Evolutionary conservation across 2,888 invertebrate species (phyloP).

Genomic region (Thyatira batis): DNA sequence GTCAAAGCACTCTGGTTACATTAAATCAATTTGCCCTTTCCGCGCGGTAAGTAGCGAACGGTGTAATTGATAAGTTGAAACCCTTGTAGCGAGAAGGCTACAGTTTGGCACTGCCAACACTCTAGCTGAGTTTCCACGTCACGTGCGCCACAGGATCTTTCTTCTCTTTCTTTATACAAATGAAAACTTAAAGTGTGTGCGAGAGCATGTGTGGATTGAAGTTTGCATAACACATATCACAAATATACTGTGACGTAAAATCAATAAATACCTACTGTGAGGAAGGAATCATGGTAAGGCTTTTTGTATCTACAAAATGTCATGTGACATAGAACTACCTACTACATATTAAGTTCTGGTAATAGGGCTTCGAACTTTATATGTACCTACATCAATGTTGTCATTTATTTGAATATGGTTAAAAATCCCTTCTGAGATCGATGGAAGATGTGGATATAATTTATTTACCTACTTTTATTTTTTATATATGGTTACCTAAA

Average conservation of each 20-base stretch:
- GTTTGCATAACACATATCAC: background rate
- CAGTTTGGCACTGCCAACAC: conserved; percentile 71
- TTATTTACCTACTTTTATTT: too few species aligned
- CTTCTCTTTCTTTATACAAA: conserved; percentile 41
- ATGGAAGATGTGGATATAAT: too few species aligned
- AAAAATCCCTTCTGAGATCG: too few species aligned
- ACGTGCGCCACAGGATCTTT: conserved; percentile 42
- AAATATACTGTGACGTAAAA: background rate
- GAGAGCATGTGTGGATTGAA: background rate
- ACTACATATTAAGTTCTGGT: too few species aligned
- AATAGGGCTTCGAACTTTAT: too few species aligned
- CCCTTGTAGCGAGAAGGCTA: conserved; percentile 78
- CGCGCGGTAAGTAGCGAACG: conserved; percentile 82
- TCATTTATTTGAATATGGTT: too few species aligned
- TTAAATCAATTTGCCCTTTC: conserved; percentile 83
- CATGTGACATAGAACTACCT: too few species aligned
- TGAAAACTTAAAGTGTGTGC: conserved; percentile 8
- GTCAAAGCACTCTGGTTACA: conserved; percentile 83
- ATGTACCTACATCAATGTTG: too few species aligned
- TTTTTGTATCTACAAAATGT: background rate
- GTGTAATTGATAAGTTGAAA: conserved; percentile 83
- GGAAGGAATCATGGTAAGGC: background rate
- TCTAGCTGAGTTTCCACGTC: conserved; percentile 48
- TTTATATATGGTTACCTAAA: too few species aligned
- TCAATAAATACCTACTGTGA: background rate